Conservation (phyloP, 2,113 vertebrate genomes). For the Scatophagus argus region DNA sequence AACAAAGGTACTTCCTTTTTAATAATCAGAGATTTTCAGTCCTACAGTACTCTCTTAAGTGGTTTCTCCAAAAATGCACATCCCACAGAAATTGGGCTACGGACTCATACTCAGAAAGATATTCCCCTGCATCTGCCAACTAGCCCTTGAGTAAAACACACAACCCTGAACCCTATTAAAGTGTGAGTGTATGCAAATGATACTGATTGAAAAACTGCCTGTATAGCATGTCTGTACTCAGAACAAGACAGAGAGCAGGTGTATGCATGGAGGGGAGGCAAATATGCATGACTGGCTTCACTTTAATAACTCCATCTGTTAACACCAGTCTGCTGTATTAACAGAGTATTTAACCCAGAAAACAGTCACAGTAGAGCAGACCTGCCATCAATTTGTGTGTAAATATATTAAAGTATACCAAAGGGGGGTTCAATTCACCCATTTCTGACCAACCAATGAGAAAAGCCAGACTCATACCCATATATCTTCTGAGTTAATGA, state of each 20-base stretch:
- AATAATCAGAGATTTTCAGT: conserved; percentile 4
- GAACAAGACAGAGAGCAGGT: conserved; percentile 37
- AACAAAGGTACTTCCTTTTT: conserved; percentile 1
- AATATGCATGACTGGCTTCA: conserved; percentile 42
- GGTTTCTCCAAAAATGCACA: conserved; percentile 14
- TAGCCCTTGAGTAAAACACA: conserved; percentile 24
- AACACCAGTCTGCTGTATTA: conserved; percentile 23
- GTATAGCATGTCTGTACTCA: background rate
- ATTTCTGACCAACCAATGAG: conserved; percentile 17
- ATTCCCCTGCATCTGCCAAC: background rate
- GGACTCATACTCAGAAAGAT: background rate
- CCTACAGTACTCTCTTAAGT: conserved; percentile 10
- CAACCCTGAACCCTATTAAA: conserved; percentile 10
- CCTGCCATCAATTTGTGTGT: conserved; percentile 25
- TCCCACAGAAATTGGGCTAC: background rate
- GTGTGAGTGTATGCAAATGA: background rate
- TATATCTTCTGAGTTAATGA: background rate
- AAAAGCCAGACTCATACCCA: conserved; percentile 13
- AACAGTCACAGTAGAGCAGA: conserved; percentile 1
- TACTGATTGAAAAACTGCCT: conserved; percentile 5
- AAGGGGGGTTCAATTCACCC: conserved; percentile 39
- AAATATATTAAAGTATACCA: conserved; percentile 31
- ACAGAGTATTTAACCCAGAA: conserved; percentile 17
- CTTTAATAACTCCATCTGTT: conserved; percentile 59
- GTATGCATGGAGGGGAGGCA: conserved; percentile 38